These are phyloP conservation scores for Dicrostonyx torquatus DNA, from an alignment of 2,797 vertebrate genomes.

Conservation along the genomic window DNA sequence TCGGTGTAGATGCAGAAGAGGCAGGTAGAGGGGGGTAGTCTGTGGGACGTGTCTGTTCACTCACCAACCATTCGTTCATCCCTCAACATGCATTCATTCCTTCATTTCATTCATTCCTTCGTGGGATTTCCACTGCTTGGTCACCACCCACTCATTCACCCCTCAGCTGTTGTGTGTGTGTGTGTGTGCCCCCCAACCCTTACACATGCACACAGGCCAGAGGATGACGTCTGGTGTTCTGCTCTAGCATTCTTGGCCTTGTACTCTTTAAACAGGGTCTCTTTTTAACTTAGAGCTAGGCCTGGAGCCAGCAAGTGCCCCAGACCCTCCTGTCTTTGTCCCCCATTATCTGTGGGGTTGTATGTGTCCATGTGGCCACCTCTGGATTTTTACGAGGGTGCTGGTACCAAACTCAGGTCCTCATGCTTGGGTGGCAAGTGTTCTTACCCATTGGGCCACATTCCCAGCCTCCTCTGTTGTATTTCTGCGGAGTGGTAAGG, in stretches of 20 bases:
- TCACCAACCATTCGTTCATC: neutral
- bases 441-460: neutral
- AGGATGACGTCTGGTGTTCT: neutral
- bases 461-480: neutral
- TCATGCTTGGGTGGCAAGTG: too few species aligned
- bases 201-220: too few species aligned
- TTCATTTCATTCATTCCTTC: neutral
- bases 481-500: neutral
- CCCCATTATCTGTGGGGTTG: neutral
- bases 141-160: neutral
- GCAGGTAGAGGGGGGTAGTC: accelerated
- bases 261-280: neutral
- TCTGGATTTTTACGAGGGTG: neutral
- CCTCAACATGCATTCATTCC: neutral
- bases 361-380: too few species aligned
- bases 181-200: neutral
- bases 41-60: neutral
- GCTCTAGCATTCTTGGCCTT: neutral
- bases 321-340: neutral
- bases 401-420: neutral
- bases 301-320: neutral
- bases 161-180: neutral
- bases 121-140: neutral
- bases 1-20: neutral
- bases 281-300: neutral